Conservation (phyloP, 1,140 invertebrate species). For the Leguminivora glycinivorella region DNA sequence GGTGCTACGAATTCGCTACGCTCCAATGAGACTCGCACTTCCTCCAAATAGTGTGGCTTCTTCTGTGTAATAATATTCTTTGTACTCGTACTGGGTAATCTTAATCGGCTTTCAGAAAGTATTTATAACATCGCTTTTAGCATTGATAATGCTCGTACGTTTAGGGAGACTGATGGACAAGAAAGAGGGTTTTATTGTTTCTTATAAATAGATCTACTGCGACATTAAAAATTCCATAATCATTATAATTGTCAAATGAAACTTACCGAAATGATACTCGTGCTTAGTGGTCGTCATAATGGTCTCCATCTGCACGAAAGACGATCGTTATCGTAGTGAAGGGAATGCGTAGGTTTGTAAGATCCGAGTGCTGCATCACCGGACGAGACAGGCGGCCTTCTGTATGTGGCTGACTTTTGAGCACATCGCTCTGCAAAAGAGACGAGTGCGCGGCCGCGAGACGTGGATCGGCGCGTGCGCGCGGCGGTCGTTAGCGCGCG, state of each 20-base stretch:
- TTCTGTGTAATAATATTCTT: neutral
- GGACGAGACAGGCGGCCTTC: slow-evolving; percentile 28
- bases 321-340: neutral
- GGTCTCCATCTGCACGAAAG: slow-evolving; percentile 33
- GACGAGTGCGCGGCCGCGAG: slow-evolving; percentile 5
- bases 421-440: slow-evolving; percentile 29
- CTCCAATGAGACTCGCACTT: neutral
- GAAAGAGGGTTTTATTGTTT: neutral
- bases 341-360: neutral
- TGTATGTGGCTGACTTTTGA: slow-evolving; percentile 31
- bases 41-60: neutral
- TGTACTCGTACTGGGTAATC: neutral
- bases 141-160: neutral
- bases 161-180: neutral
- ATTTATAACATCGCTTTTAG: neutral
- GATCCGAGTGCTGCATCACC: slow-evolving; percentile 27
- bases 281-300: slow-evolving; percentile 51
- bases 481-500: slow-evolving; percentile 52
- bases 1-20: slow-evolving; percentile 27
- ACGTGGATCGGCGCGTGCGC: slow-evolving; percentile 41
- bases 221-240: neutral
- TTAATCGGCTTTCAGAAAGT: no score
- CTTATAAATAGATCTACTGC: neutral
- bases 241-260: slow-evolving; percentile 1
- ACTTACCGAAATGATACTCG: slow-evolving; percentile 67